Evolutionary conservation across 2,888 invertebrate genomes (phyloP), one percentile per base, ranked within the genome.

Genomic region (Oxystoma pomonae): DNA sequence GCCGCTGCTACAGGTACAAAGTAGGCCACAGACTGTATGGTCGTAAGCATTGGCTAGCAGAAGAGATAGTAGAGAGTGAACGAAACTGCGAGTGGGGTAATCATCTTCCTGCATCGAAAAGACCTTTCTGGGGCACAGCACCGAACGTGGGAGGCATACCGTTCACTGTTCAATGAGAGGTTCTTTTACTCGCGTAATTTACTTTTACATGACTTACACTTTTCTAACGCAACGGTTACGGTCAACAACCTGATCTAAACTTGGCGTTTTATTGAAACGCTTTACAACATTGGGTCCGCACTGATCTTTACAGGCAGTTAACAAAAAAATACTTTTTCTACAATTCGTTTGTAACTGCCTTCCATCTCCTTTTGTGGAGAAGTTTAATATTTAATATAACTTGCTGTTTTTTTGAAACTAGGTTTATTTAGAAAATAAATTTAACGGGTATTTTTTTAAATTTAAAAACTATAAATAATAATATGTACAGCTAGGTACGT

Each of bases 1-100:
- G 63, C 62, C 61, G 74, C 76, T 74, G 75, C 74, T 75, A 77
- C 78, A 78, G 79, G 79, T 78, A 74, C 74, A 79, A 80, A 80
- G 80, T 80, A 80, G 80, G 80, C 76, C 79, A 78, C 76, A 70
- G 74, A 80, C 79, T 79, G 77, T 76, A 73, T 74, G 70, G 73
- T 71, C 70, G 74, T 69, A 69, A 71, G 74, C 73, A 69, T 67
- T 66, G 68, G 61, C 69, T 65, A 67, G 68, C 73, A 68, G 66
- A 68, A 69, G 63, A 65, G 70, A 69, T 65, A 69, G 71, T 70
- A 71, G 71, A 71, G 73, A 71, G 72, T 70, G 66, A 62, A 62
- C 59, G 58, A 57, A 53, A 49, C 21, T 68, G 59, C 66, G 70
- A 72, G 72, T 71, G 73, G 73, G 72, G 72, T 67, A 65, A 53